phyloP scores from a whole-genome alignment of 2,113 vertebrate species.

The Gulo gulo region DNA sequence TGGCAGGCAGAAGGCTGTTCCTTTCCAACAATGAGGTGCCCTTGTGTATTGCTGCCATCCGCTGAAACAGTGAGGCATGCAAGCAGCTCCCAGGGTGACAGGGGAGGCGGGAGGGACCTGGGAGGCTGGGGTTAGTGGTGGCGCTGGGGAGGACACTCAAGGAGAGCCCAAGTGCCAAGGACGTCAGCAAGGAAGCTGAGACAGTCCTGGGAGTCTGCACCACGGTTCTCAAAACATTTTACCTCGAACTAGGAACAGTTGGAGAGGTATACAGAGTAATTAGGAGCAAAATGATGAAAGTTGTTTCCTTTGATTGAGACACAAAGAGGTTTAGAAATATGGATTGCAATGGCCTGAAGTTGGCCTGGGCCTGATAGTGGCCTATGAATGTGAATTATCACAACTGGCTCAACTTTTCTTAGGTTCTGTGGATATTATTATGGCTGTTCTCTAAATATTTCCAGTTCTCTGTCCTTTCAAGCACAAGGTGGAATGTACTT shows the following conservation, averaged over 20 bases:
- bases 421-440: background rate
- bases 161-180: background rate
- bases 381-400: background rate
- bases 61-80: background rate
- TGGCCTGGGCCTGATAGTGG: background rate
- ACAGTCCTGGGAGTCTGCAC: background rate
- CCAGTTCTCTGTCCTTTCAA: background rate
- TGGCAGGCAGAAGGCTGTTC: conserved; percentile 59
- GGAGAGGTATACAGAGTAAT: background rate
- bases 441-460: background rate
- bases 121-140: background rate
- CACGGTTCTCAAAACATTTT: background rate
- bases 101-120: background rate
- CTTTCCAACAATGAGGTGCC: conserved; percentile 62
- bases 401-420: background rate
- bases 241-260: background rate
- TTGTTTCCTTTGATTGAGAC: background rate
- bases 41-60: conserved; percentile 58
- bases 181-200: background rate
- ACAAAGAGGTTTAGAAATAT: background rate
- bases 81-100: background rate
- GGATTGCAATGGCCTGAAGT: background rate
- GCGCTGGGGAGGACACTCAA: background rate
- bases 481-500: background rate
- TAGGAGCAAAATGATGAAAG: background rate